Evolutionary conservation across 2,113 vertebrate genomes (phyloP), one percentile per base, ranked within the genome.

Genomic region (Hippocampus zosterae): DNA sequence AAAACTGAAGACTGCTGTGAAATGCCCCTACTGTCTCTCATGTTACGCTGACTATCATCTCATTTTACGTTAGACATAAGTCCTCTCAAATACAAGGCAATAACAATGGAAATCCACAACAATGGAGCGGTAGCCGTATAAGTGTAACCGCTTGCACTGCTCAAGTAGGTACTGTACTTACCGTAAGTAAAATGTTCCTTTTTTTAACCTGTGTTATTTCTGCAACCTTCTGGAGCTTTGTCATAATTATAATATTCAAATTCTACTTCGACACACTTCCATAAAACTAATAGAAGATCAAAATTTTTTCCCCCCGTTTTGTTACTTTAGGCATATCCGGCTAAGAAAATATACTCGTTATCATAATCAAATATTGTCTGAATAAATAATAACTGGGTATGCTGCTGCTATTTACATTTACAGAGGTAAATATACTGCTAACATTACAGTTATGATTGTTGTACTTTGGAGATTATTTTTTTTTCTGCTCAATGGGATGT

Each of bases 21-120:
- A 77, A 73, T 72, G 81, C 63, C 33, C 66, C 79, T 74, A 74
- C 78, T 79, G 65, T 84, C 63, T 61, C 77, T 88, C 85, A 55
- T 42, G 70, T 89, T 84, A 81, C 84, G 37, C 69, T 77, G 65
- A 69, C 76, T 78, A 73, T 70, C 60, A 61, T 81, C 85, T 89
- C 79, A 62, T 48, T 69, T 89, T 87, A 82, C 85, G 74, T 42
- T 46, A 74, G 73, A 73, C 59, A 72, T 66, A 65, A 69, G 70
- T 72, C 70, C 71, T 78, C 60, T 59, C 56, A 68, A 50, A 50
- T 68, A 70, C 76, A 77, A 21, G 21, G 23, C 1, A 68, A 44
- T 60, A 73, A 83, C 50, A 77, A 74, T 50, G 37, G 50, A 33
- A 74, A 23, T 18, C 29, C 23, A 33, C 69, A 68, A 70, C 61